Base-by-base conservation (phyloP, 2,113 vertebrate genomes). In the Scatophagus argus region DNA sequence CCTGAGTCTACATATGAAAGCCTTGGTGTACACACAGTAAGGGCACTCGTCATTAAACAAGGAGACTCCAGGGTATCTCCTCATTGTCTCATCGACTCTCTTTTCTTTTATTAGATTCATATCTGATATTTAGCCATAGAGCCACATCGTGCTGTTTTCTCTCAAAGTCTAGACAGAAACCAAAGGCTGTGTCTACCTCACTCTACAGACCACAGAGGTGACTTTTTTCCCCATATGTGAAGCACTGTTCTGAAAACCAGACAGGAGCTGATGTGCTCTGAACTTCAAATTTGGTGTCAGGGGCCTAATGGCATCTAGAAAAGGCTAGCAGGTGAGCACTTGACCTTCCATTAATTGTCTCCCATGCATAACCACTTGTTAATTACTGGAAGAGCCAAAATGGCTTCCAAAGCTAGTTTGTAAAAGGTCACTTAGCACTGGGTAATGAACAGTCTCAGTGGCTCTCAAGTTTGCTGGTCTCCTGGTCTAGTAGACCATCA, bases 321-420 rank as follows among this genome's bases (percentile, higher is more conserved):
- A 92, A 92, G 85, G 87, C 79, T 89, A 91, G 66, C 85, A 64
- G 82, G 74, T 47, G 56, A 92, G 86, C 86, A 88, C 89, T 92
- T 93, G 91, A 92, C 90, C 91, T 93, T 92, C 90, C 88, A 83
- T 92, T 91, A 94, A 92, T 92, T 90, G 84, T 93, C 87, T 91
- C 55, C 84, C 79, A 86, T 92, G 87, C 91, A 93, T 91, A 91
- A 91, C 89, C 87, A 92, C 87, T 91, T 91, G 89, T 92, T 93
- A 93, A 93, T 94, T 93, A 92, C 81, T 90, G 69, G 61, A 69
- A 85, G 87, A 93, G 79, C 79, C 83, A 91, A 90, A 91, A 88
- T 92, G 88, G 89, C 87, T 87, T 91, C 87, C 88, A 73, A 86
- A 88, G 87, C 89, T 85, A 84, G 82, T 91, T 88, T 90, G 83